phyloP scores from a whole-genome alignment of 2,113 vertebrate genomes.

The Tachuris rubrigastra region DNA sequence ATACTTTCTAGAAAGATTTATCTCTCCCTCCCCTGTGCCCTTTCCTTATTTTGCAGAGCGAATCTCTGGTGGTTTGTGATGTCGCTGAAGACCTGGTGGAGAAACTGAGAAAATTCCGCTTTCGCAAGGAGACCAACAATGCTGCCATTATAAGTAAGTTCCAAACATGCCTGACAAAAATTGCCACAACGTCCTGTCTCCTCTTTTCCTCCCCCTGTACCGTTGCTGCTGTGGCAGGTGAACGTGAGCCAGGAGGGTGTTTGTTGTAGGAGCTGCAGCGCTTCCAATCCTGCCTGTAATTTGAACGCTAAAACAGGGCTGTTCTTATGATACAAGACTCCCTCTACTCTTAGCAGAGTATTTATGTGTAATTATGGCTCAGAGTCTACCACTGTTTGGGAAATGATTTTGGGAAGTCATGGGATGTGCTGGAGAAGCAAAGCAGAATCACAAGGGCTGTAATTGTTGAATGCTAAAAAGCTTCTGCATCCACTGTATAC shows the following conservation, averaged over 20 bases:
- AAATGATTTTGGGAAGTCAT: not conserved
- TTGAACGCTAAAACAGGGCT: not conserved
- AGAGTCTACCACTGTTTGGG: not conserved
- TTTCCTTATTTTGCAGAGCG: constrained; percentile 78
- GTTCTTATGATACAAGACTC: not conserved
- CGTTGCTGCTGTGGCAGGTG: not conserved
- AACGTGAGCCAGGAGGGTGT: not conserved
- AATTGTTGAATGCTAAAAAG: not conserved
- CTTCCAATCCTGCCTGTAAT: not conserved
- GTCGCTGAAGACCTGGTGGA: constrained; percentile 92
- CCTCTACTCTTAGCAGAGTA: not conserved
- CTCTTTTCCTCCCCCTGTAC: not conserved
- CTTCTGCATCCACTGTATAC: not conserved
- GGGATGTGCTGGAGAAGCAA: not conserved
- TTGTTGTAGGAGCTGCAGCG: not conserved
- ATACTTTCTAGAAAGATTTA: not conserved
- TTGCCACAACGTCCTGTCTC: not conserved
- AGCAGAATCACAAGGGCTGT: not conserved
- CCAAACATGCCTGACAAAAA: not conserved
- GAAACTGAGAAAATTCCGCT: constrained; percentile 92
- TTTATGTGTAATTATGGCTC: not conserved
- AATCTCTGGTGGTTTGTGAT: constrained; percentile 95
- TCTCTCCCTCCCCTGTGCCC: not conserved
- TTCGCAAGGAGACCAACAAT: constrained; percentile 97
- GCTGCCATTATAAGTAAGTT: constrained; percentile 97